Evolutionary conservation across 2,113 vertebrate genomes (phyloP).

Genomic region (Hiodon tergisus): DNA sequence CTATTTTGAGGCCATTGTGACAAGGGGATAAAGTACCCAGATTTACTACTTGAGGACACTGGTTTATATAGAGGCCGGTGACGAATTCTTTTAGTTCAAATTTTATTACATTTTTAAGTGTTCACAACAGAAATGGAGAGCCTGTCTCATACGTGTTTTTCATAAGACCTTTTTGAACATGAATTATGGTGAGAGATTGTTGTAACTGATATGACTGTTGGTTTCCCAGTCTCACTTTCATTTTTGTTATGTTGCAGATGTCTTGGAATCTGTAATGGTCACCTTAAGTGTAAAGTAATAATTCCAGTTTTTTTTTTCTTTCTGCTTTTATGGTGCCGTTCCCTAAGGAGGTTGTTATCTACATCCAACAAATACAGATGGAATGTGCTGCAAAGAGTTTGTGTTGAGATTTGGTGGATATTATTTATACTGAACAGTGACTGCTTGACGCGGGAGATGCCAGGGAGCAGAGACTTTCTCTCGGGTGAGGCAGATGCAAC

Average conservation of each 20-base stretch:
- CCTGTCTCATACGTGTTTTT: neutral
- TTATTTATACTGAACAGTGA: neutral
- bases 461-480: slow-evolving; percentile 3
- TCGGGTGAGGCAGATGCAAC: neutral
- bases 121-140: too few species aligned
- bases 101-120: too few species aligned
- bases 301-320: neutral
- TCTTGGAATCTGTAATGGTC: neutral
- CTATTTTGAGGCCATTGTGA: too few species aligned
- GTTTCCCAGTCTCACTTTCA: too few species aligned
- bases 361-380: neutral
- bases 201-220: too few species aligned
- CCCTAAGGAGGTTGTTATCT: neutral
- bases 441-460: neutral
- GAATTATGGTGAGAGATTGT: too few species aligned
- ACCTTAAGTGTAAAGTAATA: neutral
- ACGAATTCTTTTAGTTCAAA: too few species aligned
- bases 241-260: neutral
- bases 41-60: too few species aligned
- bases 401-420: neutral
- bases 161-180: too few species aligned
- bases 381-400: neutral
- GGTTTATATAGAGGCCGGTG: too few species aligned
- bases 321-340: neutral
- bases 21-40: too few species aligned